Base-by-base conservation (phyloP, 2,113 vertebrate genomes). In the Athene cunicularia region DNA sequence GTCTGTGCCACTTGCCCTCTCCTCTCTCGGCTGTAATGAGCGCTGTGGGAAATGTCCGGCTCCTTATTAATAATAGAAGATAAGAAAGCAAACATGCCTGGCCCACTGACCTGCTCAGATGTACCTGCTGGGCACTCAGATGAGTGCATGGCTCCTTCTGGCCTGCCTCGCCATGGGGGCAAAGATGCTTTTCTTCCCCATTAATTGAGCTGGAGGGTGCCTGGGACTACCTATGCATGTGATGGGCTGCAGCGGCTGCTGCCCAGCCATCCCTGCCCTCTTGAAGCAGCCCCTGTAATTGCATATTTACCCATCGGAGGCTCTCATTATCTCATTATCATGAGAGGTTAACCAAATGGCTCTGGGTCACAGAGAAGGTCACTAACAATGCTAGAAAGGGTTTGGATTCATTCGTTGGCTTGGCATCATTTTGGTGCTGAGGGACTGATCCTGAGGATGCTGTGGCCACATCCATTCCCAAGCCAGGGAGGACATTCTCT, bases 381-480 rank as follows among this genome's bases (percentile, higher is more conserved):
- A 58, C 74, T 22, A 22, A 39, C 59, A 59, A 19, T 5, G 52
- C 56, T 11, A 10, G 81, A 53, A 63, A 72, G 33, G 45, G 75
- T 27, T 73, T 45, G 27, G 37, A 87, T 75, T 33, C 70, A 26
- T 20, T 12, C 16, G 1, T 26, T 17, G 55, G 27, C 67, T 87
- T 6, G 0, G 30, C 47, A 47, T 9, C 7, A 0, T 39, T 58
- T 47, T 41, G 50, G 22, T 1, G 5, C 35, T 0, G 4, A 49
- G 35, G 41, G 37, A 33, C 33, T 15, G 67, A 70, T 71, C 47
- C 64, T 14, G 56, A 47, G 16, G 43, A 5, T 27, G 19, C 52
- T 20, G 37, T 1, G 50, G 39, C 23, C 22, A 12, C 0, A 1
- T n/a, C 32, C 11, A 47, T 79, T 60, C 52, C 37, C 1, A 1